Evolutionary conservation across 1,140 invertebrate species (phyloP), one percentile per base, ranked within the genome.

Genomic region (Drosophila pallidifrons): DNA sequence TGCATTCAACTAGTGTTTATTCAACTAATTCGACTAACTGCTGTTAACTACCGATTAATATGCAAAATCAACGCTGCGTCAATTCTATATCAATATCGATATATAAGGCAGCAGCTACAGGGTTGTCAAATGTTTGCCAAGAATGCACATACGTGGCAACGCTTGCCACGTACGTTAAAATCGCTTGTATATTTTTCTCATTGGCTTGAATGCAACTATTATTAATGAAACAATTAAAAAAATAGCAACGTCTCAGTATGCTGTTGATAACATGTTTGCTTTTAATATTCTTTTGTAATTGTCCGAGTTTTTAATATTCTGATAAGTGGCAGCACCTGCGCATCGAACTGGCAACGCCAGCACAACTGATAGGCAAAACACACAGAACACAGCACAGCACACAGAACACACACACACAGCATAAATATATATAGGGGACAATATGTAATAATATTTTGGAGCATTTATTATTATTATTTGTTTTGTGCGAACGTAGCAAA

Each of bases 381-480:
- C 30, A 32, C 30, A 32, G 5, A 38, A 38, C 35, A 38, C 35
- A 38, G 35, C 35, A 38, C 8, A 38, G 35, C 30, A 32, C 30
- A 32, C 6, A 41, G 7, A 75, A 58, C 45, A 25, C 20, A 25
- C 20, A 25, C 20, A 25, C 20, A 25, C 20, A 3, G 20, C 20
- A 25, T 25, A 25, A 25, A 25, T 25, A 25, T 20, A 25, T 25
- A 25, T 25, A 60, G 45, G 52, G 35, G 16, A 65, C 73, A 75
- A 65, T 71, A 75, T 75, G 73, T 75, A 75, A 75, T 75, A 59
- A 71, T 25, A 25, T 71, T 38, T 38, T 7, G 35, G 35, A 54
- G 43, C 65, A 51, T 32, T 32, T 10, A 38, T 38, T 38, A 38
- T 52, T 65, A 71, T 65, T 75, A 54, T 71, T 72, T 55, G 41